Base-by-base conservation (phyloP, 92 coral and sea anemone genomes). In the Phenganax stokvisi region DNA sequence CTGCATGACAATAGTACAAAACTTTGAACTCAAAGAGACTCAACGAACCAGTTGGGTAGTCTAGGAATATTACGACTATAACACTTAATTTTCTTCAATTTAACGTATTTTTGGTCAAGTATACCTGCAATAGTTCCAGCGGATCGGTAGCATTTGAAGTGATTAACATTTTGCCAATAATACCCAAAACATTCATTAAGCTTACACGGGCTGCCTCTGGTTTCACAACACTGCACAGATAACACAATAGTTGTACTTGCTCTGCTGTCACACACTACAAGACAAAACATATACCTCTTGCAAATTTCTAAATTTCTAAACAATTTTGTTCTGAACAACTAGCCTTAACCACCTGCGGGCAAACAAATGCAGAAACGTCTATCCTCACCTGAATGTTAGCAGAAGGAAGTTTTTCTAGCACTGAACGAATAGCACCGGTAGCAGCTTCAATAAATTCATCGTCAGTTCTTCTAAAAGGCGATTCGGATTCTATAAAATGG, bases 371-470 rank as follows among this genome's bases (percentile, higher is more conserved):
- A 28, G 30, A 13, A 67, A 16, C 17, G 12, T 20, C 25, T 4
- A 2, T 67, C 7, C 65, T 20, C 84, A 93, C 97, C 90, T 93
- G 92, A 10, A 88, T 83, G 20, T 83, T 86, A 77, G 74, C 27
- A 12, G 87, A 63, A 7, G 91, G 86, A 1, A 94, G 75, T 87
- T 94, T 94, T 80, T 94, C 98, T 75, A 94, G 81, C 20, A 91
- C 90, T 28, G 98, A 90, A 80, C 98, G 86, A 76, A 94, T 81
- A 44, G 92, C 97, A 15, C 97, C 90, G 47, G 94, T 75, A 6
- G 98, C 92, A 57, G 97, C 93, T 75, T 94, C 98, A 44, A 92
- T 75, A 61, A 94, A 94, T 63, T 94, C 97, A 61, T 91, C 96
- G 66, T 89, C 85, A 10, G 82, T 77, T 8, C 65, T 52, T 0